Conservation (phyloP, 2,888 invertebrate species). For the Carterocephalus palaemon region DNA sequence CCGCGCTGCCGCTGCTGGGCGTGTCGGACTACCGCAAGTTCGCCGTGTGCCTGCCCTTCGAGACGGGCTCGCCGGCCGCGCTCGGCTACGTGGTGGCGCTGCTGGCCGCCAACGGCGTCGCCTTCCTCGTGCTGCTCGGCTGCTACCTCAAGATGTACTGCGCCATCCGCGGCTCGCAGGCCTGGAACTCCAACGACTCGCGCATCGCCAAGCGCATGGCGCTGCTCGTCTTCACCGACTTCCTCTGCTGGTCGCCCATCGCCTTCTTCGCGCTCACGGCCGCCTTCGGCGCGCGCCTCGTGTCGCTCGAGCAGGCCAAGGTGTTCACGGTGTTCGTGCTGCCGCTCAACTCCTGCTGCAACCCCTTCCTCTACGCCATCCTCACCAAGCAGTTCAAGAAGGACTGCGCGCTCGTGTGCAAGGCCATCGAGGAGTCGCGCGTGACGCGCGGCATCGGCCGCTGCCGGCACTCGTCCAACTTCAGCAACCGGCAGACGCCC, state of each 20-base stretch:
- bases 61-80: slow-evolving; percentile 87
- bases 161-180: slow-evolving; percentile 96
- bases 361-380: slow-evolving; percentile 98
- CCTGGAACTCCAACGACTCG: slow-evolving; percentile 98
- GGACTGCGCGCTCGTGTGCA: slow-evolving; percentile 96
- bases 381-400: slow-evolving; percentile 98
- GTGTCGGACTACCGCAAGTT: slow-evolving; percentile 97
- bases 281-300: slow-evolving; percentile 92
- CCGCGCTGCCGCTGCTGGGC: slow-evolving; percentile 92
- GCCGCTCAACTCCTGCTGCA: slow-evolving; percentile 97
- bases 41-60: slow-evolving; percentile 97
- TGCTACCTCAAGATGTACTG: slow-evolving; percentile 99
- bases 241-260: slow-evolving; percentile 98
- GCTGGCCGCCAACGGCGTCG: slow-evolving; percentile 94
- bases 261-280: slow-evolving; percentile 97
- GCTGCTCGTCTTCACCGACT: slow-evolving; percentile 96
- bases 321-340: slow-evolving; percentile 97
- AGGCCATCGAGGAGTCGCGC: slow-evolving; percentile 95
- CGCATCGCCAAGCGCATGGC: slow-evolving; percentile 98
- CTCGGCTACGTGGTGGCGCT: slow-evolving; percentile 93
- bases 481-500: slow-evolving; percentile 91
- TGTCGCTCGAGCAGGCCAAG: slow-evolving; percentile 97
- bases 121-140: slow-evolving; percentile 95
- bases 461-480: slow-evolving; percentile 91
- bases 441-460: slow-evolving; percentile 93